Evolutionary conservation across 1,140 invertebrate genomes (phyloP).

Genomic region (Acromyrmex charruanus): DNA sequence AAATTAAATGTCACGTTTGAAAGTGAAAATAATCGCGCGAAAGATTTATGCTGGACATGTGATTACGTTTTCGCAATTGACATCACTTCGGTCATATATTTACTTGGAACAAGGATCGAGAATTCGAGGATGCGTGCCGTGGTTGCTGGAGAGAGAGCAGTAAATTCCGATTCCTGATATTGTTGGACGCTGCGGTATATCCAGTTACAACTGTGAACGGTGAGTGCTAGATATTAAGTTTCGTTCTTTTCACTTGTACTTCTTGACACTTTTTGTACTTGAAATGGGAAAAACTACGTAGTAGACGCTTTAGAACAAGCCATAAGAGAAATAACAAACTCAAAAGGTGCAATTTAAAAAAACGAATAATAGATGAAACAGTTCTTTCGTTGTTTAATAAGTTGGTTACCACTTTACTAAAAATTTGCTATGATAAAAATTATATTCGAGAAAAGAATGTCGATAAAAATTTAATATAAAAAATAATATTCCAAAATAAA

Average conservation of each 20-base stretch:
- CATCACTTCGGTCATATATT: neutral
- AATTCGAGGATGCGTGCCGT: neutral
- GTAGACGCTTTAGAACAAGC: neutral
- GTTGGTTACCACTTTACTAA: neutral
- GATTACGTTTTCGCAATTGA: neutral
- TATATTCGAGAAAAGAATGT: neutral
- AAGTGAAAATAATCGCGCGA: neutral
- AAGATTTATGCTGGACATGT: neutral
- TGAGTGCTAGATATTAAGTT: conserved; percentile 16
- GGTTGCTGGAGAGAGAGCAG: neutral
- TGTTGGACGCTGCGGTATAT: neutral
- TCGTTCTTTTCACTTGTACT: neutral
- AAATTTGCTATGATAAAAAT: neutral
- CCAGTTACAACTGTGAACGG: neutral
- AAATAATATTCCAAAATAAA: neutral
- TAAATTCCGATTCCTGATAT: conserved; percentile 3
- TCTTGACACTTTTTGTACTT: neutral
- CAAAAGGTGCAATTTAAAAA: conserved; percentile 1
- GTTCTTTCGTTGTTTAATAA: neutral
- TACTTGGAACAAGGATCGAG: neutral
- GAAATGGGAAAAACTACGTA: neutral
- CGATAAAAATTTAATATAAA: neutral
- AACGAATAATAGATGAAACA: neutral
- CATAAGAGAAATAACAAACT: neutral
- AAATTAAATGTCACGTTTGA: neutral